Percentiles rank a stretch among this genome's conserved stretches.
Conservation (phyloP, 2,888 invertebrate genomes). For the Leucoma salicis region DNA sequence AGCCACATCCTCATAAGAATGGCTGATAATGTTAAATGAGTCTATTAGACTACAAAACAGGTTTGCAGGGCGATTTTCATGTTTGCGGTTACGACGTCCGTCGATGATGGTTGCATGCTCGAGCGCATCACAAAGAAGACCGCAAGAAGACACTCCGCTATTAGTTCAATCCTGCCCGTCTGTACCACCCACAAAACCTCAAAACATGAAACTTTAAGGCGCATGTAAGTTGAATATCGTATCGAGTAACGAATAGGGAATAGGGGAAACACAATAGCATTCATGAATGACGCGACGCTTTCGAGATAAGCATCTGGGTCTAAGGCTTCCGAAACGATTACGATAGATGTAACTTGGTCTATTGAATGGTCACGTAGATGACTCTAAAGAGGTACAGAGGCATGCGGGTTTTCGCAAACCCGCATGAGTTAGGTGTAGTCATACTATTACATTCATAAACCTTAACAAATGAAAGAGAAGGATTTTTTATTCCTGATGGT, state of each 20-base stretch:
- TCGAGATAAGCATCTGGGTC: conserved; percentile 48
- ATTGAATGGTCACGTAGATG: conserved; percentile 67
- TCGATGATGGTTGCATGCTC: conserved; percentile 56
- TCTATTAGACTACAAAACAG: conserved; percentile 53
- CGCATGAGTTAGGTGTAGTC: conserved; percentile 25
- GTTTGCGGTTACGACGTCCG: conserved; percentile 68
- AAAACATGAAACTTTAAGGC: conserved; percentile 44
- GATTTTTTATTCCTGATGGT: no score
- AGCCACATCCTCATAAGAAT: conserved; percentile 27
- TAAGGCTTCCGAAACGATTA: conserved; percentile 44
- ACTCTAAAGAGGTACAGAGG: conserved; percentile 35
- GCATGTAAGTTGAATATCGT: conserved; percentile 32
- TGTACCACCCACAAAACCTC: conserved; percentile 47
- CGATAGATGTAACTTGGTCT: conserved; percentile 38
- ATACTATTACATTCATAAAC: no score
- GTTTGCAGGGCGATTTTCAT: conserved; percentile 55
- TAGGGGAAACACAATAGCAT: conserved; percentile 56
- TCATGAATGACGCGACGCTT: conserved; percentile 56
- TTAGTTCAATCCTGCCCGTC: conserved; percentile 19
- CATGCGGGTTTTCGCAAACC: conserved; percentile 39
- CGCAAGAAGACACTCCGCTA: conserved; percentile 44
- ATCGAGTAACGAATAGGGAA: conserved; percentile 58
- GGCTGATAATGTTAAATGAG: conserved; percentile 32
- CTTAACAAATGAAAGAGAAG: no score
- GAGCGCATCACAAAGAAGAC: conserved; percentile 64